phyloP scores from a whole-genome alignment of 2,113 vertebrate genomes.

The Podarcis cretensis region DNA sequence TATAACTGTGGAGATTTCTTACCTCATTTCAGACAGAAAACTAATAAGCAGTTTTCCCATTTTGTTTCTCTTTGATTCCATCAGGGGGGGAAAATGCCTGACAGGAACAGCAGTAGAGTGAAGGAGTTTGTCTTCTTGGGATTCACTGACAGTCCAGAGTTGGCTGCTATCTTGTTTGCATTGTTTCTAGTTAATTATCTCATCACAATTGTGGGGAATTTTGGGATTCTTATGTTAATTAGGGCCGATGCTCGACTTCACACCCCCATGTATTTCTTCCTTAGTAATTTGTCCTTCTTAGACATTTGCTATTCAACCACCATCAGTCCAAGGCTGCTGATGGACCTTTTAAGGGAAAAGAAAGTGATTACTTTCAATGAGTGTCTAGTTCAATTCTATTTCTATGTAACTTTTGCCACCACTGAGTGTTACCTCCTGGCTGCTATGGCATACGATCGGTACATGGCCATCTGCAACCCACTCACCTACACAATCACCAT shows the following conservation, averaged over 20 bases:
- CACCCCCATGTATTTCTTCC: constrained; percentile 18
- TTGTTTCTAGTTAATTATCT: constrained; percentile 45
- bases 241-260: constrained; percentile 40
- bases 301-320: constrained; percentile 7
- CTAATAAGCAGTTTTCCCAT: not conserved
- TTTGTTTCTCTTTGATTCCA: not conserved
- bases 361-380: not conserved
- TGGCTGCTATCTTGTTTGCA: constrained; percentile 20
- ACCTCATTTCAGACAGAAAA: not conserved
- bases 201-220: constrained; percentile 33
- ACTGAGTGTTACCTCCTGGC: constrained; percentile 20
- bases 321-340: constrained; percentile 18
- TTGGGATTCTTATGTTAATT: constrained; percentile 46
- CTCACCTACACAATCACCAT: not conserved
- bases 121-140: constrained; percentile 44
- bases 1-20: not conserved
- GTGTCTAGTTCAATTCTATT: not conserved
- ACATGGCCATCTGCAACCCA: not conserved
- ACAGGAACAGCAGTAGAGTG: not conserved
- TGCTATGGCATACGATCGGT: constrained; percentile 18
- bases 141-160: constrained; percentile 2
- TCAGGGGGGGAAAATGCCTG: not conserved
- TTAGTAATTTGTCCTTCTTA: constrained; percentile 23
- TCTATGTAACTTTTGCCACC: not conserved
- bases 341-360: not conserved